These are phyloP conservation scores for Hoplostethus mediterraneus DNA, from an alignment of 2,797 vertebrate species.

Conservation along the genomic window DNA sequence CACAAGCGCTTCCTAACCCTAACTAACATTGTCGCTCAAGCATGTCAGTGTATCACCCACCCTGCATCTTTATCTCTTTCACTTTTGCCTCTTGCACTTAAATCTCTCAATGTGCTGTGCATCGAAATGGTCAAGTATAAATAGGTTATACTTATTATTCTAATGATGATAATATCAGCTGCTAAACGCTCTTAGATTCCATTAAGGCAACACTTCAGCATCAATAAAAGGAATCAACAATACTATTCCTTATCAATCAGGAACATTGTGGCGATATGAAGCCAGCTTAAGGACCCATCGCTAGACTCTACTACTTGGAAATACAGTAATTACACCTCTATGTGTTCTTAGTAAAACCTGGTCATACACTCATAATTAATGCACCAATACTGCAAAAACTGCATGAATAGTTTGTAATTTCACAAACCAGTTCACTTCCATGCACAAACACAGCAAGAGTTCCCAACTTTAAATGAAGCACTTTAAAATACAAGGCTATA, in stretches of 20 bases:
- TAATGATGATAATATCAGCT: conserved; percentile 4
- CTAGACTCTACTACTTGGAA: neutral
- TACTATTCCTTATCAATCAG: conserved; percentile 5
- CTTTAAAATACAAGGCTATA: conserved; percentile 83
- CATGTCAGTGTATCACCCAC: neutral
- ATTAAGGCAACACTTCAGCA: neutral
- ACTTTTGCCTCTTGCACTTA: neutral
- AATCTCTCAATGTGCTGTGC: conserved; percentile 18
- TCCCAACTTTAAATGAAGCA: conserved; percentile 85
- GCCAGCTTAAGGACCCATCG: neutral
- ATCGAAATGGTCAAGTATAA: conserved; percentile 25
- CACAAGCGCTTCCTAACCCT: neutral
- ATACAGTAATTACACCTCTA: neutral
- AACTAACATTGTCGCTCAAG: neutral
- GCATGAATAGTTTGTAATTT: conserved; percentile 1
- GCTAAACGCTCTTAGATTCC: neutral
- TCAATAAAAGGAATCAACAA: conserved; percentile 21
- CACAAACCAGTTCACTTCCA: no score
- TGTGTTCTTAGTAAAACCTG: neutral
- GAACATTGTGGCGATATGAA: conserved; percentile 1
- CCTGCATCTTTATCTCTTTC: conserved; percentile 3
- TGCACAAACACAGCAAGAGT: conserved; percentile 34
- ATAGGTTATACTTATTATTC: conserved; percentile 1
- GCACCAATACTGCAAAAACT: neutral
- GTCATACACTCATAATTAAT: conserved; percentile 2